Evolutionary conservation across 2,888 invertebrate genomes (phyloP).

Genomic region (Sclerodermus sp.): DNA sequence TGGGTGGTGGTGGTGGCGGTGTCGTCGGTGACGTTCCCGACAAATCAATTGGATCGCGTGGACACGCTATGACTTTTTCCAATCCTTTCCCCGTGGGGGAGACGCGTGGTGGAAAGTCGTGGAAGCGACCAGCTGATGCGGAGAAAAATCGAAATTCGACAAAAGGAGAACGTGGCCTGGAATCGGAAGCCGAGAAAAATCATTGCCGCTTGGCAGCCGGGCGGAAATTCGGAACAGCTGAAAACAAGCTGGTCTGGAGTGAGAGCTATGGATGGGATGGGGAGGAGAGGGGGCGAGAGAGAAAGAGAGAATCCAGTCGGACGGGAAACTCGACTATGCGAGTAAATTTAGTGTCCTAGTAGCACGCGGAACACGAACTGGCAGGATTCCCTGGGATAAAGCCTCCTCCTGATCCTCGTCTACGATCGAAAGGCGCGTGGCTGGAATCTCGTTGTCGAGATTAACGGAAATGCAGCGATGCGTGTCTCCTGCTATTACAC

Average conservation of each 20-base stretch:
- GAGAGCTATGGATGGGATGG: not conserved
- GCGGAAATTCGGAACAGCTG: conserved; percentile 28
- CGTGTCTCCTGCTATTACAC: not conserved
- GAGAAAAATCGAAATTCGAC: no score
- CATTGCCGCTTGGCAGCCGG: not conserved
- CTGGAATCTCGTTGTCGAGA: conserved; percentile 12
- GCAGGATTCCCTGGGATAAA: conserved; percentile 4
- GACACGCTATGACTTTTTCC: no score
- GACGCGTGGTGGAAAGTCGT: no score
- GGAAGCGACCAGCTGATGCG: no score
- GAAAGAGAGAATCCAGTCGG: not conserved
- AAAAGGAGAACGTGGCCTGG: no score
- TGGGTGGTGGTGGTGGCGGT: no score
- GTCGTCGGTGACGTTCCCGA: no score
- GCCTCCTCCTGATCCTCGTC: conserved; percentile 2
- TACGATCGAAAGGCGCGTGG: conserved; percentile 13
- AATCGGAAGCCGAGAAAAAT: no score
- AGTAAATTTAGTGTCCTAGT: not conserved
- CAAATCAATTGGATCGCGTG: no score
- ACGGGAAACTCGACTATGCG: no score
- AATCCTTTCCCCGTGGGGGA: no score
- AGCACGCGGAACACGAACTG: conserved; percentile 16
- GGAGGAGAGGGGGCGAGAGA: not conserved
- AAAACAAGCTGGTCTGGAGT: conserved; percentile 18
- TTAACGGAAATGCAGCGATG: conserved; percentile 12